phyloP scores from a whole-genome alignment of 30 jellyfish, hydroid and myxozoan genomes.

The Mastigias papua region DNA sequence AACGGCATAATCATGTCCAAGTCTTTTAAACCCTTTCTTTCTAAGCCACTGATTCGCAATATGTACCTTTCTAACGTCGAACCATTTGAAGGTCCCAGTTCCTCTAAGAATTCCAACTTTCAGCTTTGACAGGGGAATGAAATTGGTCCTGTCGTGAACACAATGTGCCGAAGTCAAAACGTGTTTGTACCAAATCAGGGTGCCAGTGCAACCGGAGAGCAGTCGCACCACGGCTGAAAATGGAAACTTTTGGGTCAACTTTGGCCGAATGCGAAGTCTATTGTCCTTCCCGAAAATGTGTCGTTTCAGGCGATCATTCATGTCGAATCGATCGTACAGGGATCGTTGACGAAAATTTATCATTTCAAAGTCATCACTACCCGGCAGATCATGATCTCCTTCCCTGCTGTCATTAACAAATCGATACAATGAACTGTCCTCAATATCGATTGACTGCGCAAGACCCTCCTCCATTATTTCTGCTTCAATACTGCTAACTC shows the following conservation, averaged over 20 bases:
- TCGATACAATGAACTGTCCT: background rate
- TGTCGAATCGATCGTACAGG: constrained; percentile 5
- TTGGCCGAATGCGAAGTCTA: constrained; percentile 45
- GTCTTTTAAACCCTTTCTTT: constrained; percentile 49
- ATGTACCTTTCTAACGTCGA: constrained; percentile 67
- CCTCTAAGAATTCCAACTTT: constrained; percentile 80
- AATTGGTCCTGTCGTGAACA: constrained; percentile 79
- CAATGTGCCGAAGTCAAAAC: constrained; percentile 95
- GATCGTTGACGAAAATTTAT: background rate
- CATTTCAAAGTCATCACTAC: background rate
- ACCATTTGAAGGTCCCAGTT: constrained; percentile 85
- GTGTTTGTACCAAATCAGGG: constrained; percentile 91
- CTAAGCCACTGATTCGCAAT: constrained; percentile 83
- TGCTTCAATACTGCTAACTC: background rate
- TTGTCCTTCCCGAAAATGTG: constrained; percentile 86
- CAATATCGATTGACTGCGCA: background rate
- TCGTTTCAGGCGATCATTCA: constrained; percentile 72
- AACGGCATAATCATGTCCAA: constrained; percentile 92
- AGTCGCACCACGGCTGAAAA: constrained; percentile 83
- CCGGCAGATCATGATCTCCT: background rate
- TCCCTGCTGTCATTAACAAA: background rate
- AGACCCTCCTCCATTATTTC: background rate
- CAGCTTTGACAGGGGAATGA: constrained; percentile 62
- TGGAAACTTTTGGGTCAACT: constrained; percentile 66
- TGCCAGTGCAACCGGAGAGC: constrained; percentile 91